These are phyloP conservation scores for Acanthacorydalis orientalis DNA, from an alignment of 2,888 invertebrate species.

Conservation along the genomic window DNA sequence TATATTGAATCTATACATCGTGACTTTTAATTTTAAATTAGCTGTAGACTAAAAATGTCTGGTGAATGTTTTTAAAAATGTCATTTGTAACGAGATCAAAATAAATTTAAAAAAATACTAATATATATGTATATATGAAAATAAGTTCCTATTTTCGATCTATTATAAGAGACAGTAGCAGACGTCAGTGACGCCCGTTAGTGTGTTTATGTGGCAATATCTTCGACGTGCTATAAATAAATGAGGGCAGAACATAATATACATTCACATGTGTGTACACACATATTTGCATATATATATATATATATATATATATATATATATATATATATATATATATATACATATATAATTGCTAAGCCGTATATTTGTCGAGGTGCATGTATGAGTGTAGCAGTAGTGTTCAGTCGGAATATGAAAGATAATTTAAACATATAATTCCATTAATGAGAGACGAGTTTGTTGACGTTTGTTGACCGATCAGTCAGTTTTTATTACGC, in stretches of 20 bases:
- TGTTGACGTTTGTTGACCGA: slow-evolving; percentile 14
- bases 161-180: too few species aligned
- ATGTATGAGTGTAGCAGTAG: too few species aligned
- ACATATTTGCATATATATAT: background rate
- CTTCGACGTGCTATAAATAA: background rate
- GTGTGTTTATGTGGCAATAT: background rate
- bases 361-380: too few species aligned
- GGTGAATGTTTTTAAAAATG: too few species aligned
- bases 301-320: slow-evolving; percentile 1
- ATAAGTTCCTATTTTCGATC: too few species aligned
- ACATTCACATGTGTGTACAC: background rate
- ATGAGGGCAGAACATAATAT: background rate
- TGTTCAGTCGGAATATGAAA: slow-evolving; percentile 11
- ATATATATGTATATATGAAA: too few species aligned
- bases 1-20: too few species aligned
- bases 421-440: slow-evolving; percentile 13
- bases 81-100: too few species aligned
- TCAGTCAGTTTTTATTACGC: slow-evolving; percentile 15
- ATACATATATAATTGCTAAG: background rate
- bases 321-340: slow-evolving; percentile 2
- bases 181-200: background rate
- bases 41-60: too few species aligned
- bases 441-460: slow-evolving; percentile 14
- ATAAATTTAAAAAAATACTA: too few species aligned
- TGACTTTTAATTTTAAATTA: too few species aligned